Base-by-base conservation (phyloP, 2,888 invertebrate genomes). In the Abscondita cerata region DNA sequence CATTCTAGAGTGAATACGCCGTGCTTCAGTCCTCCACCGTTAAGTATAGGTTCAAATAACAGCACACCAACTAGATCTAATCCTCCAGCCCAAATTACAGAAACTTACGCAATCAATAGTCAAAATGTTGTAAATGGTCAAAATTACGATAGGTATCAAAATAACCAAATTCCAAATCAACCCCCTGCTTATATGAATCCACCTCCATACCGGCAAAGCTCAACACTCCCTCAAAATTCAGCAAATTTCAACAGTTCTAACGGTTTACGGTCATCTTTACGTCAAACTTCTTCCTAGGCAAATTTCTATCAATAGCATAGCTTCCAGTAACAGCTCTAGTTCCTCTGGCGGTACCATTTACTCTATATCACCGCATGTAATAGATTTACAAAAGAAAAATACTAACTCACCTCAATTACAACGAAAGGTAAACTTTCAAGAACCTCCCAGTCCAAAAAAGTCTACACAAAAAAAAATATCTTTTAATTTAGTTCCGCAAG, bases 391-490 rank as follows among this genome's bases (percentile, higher is more conserved):
- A 62, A 82, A 82, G 4, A 84, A 85, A 47, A 84, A 85, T 1
- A 83, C 85, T 46, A 85, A 80, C 47, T 79, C 83, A 52, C 83
- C 83, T 0, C 81, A 84, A 65, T 70, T 79, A 1, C 86, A 86
- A 70, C 81, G 86, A 50, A 83, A 87, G 72, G 88, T 87, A 0
- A 87, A 84, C 64, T 89, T 88, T 63, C 87, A 86, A 46, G 88
- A 88, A 60, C 87, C 87, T 1, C 76, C 82, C 0, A 80, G 82
- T 53, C 83, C 84, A 3, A 84, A 83, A 56, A 85, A 86, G 68
- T 83, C 81, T 40, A 78, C 73, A 2, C n/a, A n/a, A n/a, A 89
- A 89, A 69, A 89, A 89, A 75, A 88, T 89, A 64, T 81, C 86
- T 2, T 89, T 89, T 70, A 88, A 86, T 76, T 75, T 89, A 47